Evolutionary conservation across 1,140 invertebrate species (phyloP).

Genomic region (Leucophenga varia): DNA sequence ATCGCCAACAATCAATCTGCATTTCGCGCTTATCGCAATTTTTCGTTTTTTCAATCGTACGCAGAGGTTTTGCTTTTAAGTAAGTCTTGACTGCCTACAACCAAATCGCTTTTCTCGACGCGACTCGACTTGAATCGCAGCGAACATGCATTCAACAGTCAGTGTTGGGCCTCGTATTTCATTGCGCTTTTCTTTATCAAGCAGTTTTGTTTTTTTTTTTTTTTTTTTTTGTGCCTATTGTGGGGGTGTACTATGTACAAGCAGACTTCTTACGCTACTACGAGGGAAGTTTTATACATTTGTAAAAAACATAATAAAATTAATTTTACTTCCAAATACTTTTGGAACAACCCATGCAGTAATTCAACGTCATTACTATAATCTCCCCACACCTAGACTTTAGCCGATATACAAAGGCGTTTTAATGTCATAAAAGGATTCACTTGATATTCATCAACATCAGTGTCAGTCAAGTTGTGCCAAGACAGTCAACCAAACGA

Average conservation of each 20-base stretch:
- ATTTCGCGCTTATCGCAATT: slow-evolving; percentile 46
- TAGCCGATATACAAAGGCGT: slow-evolving; percentile 23
- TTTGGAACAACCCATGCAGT: no score
- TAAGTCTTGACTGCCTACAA: slow-evolving; percentile 30
- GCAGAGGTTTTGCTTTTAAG: slow-evolving; percentile 43
- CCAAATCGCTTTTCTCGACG: slow-evolving; percentile 12
- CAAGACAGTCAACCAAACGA: slow-evolving; percentile 23
- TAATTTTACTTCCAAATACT: no score
- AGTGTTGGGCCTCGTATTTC: no score
- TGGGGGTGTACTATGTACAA: no score
- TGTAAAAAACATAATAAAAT: no score
- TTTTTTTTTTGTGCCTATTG: slow-evolving; percentile 2
- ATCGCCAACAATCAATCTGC: slow-evolving; percentile 49
- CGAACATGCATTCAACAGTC: no score
- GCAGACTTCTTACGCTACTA: no score
- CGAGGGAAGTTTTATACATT: no score
- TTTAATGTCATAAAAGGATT: slow-evolving; percentile 56
- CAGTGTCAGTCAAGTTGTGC: slow-evolving; percentile 53
- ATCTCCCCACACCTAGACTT: slow-evolving; percentile 25
- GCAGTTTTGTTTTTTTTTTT: no score
- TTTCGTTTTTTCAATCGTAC: slow-evolving; percentile 48
- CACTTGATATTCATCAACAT: slow-evolving; percentile 57
- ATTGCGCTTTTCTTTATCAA: no score
- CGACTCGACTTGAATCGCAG: no score
- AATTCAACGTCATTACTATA: no score